Evolutionary conservation across 2,113 vertebrate species (phyloP).

Genomic region (Grallaria varia): DNA sequence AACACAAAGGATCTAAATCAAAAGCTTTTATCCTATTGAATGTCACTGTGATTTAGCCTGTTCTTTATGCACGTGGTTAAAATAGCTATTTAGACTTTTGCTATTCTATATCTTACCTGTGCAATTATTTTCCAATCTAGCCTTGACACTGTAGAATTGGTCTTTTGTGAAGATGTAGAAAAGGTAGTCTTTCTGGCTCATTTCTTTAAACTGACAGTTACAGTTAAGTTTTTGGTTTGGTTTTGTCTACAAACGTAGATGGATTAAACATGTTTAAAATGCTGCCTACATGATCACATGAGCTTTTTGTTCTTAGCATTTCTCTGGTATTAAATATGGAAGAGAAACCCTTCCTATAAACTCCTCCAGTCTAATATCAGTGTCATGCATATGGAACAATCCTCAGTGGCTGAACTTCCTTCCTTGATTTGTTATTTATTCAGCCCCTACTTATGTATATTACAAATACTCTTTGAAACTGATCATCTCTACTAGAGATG

Average conservation of each 20-base stretch:
- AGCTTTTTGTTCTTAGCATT: neutral
- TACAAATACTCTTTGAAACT: neutral
- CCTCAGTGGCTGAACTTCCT: neutral
- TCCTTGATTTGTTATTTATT: neutral
- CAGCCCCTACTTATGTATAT: neutral
- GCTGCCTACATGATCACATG: neutral
- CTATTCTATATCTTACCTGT: neutral
- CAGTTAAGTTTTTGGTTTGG: neutral
- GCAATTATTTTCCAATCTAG: neutral
- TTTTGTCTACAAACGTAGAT: neutral
- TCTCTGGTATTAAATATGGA: neutral
- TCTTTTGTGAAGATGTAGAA: neutral
- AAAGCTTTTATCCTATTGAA: neutral
- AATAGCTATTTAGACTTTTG: neutral
- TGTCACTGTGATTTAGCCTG: neutral
- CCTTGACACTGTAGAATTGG: neutral
- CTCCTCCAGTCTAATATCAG: neutral
- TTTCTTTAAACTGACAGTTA: neutral
- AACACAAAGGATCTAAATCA: neutral
- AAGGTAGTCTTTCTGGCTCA: neutral
- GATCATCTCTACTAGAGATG: neutral
- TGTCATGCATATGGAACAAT: neutral
- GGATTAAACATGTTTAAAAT: neutral
- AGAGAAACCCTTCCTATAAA: neutral
- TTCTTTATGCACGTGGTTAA: neutral